Conservation (phyloP, 2,888 invertebrate species). For the Drosophila nr. perissopoda region DNA sequence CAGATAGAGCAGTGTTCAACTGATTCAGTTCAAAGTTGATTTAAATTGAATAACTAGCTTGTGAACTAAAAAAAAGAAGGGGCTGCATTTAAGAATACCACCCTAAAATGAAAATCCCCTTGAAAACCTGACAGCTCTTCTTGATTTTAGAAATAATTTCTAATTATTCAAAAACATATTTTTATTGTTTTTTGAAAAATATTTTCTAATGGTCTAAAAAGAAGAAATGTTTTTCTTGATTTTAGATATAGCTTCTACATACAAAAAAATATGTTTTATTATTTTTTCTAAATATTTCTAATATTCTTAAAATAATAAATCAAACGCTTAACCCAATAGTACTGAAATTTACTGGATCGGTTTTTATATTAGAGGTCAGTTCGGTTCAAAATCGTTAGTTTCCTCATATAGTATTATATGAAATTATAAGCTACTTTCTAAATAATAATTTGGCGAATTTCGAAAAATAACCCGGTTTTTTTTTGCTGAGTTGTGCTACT, state of each 20-base stretch:
- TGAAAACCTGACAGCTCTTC: accelerated
- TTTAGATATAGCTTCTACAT: too few species aligned
- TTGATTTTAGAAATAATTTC: not conserved
- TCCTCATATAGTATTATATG: not conserved
- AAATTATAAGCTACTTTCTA: not conserved
- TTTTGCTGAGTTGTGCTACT: not conserved
- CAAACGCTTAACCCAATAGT: not conserved
- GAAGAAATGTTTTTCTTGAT: not conserved
- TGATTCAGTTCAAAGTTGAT: not conserved
- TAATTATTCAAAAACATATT: accelerated
- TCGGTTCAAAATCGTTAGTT: not conserved
- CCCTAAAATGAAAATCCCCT: not conserved
- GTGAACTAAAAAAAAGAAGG: not conserved
- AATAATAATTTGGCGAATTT: not conserved
- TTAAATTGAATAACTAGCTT: not conserved
- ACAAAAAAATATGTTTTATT: too few species aligned
- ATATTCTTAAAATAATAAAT: too few species aligned
- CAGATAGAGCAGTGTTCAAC: not conserved
- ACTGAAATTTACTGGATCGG: not conserved
- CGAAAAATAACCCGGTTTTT: accelerated
- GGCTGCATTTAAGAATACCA: not conserved
- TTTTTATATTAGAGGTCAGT: not conserved
- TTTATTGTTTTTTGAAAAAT: too few species aligned
- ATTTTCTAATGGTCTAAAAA: not conserved
- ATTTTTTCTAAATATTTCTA: too few species aligned